Base-by-base conservation (phyloP, 1,140 invertebrate genomes). In the Rhopalosiphum padi region DNA sequence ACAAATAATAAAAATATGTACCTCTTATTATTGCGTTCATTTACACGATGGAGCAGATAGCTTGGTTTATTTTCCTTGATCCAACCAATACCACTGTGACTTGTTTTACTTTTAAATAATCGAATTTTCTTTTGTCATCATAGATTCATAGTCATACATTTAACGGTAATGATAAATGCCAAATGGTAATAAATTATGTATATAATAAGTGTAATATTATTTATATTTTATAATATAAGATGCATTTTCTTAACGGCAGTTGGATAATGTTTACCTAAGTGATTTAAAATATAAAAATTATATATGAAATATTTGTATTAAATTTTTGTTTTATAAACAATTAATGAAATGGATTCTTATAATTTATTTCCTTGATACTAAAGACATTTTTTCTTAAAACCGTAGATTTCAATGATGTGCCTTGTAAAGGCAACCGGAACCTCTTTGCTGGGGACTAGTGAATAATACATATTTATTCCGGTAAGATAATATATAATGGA, bases 381-480 rank as follows among this genome's bases (percentile, higher is more conserved):
- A 51, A 37, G 87, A 51, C 53, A 25, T 85, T 25, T 85, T 87
- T 88, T 51, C 48, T 88, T 53, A 88, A 51, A 88, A 51, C 87
- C 48, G 51, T 88, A 88, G 87, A 88, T 53, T 88, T 88, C 87
- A 88, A 35, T 88, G 25, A 88, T 87, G 21, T n/a, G 87, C 18
- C 18, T 53, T 48, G n/a, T 7, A 53, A 53, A 88, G 7, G 46
- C 46, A 35, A 88, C 86, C 86, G 46, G 48, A 88, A 88, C 48
- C 46, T 88, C n/a, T 88, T 53, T 53, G 87, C 48, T 88, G 46
- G 46, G 18, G n/a, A 7, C 48, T 88, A 8, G 87, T 88, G 48
- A 88, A 88, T 88, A 88, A 88, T 88, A 88, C 48, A 88, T 88
- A 53, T 88, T 88, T 88, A 88, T 88, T 88, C 46, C 46, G 87